These are phyloP conservation scores for Epicampocera succincta DNA, from an alignment of 2,888 invertebrate genomes.

Conservation along the genomic window DNA sequence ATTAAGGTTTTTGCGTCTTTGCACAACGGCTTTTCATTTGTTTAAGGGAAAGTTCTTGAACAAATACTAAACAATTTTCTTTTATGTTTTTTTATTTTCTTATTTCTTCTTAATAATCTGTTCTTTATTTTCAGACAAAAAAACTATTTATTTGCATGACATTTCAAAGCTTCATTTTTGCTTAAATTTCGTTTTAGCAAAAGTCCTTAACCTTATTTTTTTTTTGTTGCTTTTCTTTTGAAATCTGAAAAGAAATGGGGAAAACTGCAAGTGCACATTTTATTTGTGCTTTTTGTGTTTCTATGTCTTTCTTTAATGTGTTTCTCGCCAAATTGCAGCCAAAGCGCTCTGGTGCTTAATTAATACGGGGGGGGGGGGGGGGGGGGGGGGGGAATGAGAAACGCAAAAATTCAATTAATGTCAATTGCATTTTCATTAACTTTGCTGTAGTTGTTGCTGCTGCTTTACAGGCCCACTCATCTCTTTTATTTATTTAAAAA, in stretches of 20 bases:
- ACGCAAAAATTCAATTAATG: constrained; percentile 65
- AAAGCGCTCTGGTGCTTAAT: constrained; percentile 5
- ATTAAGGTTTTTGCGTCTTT: too few relatives aligned
- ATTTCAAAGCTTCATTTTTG: too few relatives aligned
- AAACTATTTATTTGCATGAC: too few relatives aligned
- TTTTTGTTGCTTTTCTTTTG: not conserved
- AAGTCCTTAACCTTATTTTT: constrained; percentile 55
- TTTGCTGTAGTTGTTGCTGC: constrained; percentile 18
- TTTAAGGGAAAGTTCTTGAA: too few relatives aligned
- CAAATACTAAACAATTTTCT: too few relatives aligned
- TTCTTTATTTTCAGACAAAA: too few relatives aligned
- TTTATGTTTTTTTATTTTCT: too few relatives aligned
- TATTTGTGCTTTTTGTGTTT: not conserved
- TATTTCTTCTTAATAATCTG: too few relatives aligned
- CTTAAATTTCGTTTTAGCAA: not conserved
- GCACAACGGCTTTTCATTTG: too few relatives aligned
- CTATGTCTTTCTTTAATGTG: constrained; percentile 2
- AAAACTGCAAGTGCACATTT: constrained; percentile 18
- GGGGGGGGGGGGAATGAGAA: not conserved
- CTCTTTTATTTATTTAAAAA: constrained; percentile 28
- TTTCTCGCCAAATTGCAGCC: constrained; percentile 15
- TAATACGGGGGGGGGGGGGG: not conserved
- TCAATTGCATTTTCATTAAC: constrained; percentile 64
- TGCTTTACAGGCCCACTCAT: not conserved
- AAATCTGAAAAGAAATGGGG: constrained; percentile 13